Evolutionary conservation across 2,888 invertebrate genomes (phyloP), one percentile per base, ranked within the genome.

Genomic region (Oscheius sp.): DNA sequence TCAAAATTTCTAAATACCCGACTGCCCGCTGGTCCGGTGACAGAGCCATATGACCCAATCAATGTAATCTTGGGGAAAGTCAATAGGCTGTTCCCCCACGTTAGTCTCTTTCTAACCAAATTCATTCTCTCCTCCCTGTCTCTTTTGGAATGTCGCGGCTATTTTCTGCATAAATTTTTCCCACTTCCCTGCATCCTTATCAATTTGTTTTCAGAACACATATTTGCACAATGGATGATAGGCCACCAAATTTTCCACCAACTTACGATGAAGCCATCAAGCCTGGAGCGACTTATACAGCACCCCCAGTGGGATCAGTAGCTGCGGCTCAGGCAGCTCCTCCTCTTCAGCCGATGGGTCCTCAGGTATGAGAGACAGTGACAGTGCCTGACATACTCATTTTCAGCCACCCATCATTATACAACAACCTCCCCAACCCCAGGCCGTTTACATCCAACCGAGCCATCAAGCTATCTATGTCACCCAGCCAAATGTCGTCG

Each of bases 391-490:
- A 21, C 21, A 21, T 21, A 21, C 21, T 21, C 21, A 21, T 7
- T 42, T 42, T 42, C 42, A 42, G 42, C 42, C 42, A 7, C 42
- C 42, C 42, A 42, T 63, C 1, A n/a, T 35, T 2, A n/a, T 68
- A 5, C 53, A 53, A 7, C 68, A 55, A 53, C 53, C 35, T 9
- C 66, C 33, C 2, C n/a, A 21, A 53, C 21, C 13, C 11, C 68
- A 68, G 29, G 53, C 68, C 37, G 68, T 68, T 29, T 33, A 35
- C 37, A 13, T 68, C n/a, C 68, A 68, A n/a, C 68, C 68, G 13
- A 53, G 55, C 9, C 37, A 35, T 2, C 48, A 7, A 5, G 55
- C 68, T 13, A 55, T 68, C 55, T 68, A 68, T n/a, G 55, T 68
- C 2, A 33, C 55, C 1, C 68, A 66, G 32, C 68, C 68, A 35